phyloP scores from a whole-genome alignment of 2,113 vertebrate genomes.

The Elanoides forficatus region DNA sequence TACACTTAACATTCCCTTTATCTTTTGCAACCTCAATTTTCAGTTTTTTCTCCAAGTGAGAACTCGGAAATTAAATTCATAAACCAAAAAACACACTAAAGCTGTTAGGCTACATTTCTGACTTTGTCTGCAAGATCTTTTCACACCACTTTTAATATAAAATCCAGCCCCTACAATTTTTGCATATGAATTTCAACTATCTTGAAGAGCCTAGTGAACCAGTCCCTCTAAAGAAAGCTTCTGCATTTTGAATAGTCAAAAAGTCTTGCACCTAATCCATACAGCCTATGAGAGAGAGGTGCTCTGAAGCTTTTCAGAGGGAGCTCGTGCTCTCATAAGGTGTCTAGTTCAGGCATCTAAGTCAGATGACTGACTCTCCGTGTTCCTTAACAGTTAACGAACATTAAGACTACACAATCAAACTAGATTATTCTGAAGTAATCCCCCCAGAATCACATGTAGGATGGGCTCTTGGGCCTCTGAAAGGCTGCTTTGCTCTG shows the following conservation, averaged over 20 bases:
- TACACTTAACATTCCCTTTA: neutral
- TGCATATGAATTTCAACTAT: neutral
- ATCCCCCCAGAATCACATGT: neutral
- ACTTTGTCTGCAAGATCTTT: neutral
- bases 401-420: neutral
- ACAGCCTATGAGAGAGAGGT: neutral
- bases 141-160: neutral
- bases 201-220: neutral
- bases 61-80: neutral
- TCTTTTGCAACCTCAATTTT: neutral
- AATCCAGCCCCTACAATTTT: neutral
- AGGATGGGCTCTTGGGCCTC: neutral
- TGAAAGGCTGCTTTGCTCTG: neutral
- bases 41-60: conserved; percentile 31
- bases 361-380: fast-evolving
- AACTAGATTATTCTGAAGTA: neutral
- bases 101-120: neutral
- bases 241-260: neutral
- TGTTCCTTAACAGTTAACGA: neutral
- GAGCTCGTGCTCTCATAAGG: neutral
- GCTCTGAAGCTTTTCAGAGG: neutral
- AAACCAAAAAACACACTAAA: neutral
- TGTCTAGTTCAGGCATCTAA: neutral
- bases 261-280: neutral
- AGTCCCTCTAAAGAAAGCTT: neutral